Evolutionary conservation across 2,797 vertebrate genomes (phyloP).

Genomic region (Melanotaenia nigrans): DNA sequence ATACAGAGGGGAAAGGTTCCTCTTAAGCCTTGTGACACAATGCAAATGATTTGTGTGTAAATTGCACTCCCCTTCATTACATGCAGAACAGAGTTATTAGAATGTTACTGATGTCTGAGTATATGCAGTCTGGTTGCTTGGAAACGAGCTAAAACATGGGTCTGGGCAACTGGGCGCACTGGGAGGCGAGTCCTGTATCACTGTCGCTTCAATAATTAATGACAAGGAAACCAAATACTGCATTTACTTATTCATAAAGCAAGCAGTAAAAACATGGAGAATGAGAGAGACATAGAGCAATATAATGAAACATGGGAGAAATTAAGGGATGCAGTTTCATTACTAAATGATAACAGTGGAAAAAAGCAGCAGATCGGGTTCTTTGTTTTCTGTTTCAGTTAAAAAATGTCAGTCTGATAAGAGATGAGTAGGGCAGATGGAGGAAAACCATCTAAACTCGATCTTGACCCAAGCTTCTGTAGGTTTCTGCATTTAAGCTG

Average conservation of each 20-base stretch:
- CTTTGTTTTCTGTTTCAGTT: conserved; percentile 43
- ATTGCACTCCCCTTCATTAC: conserved; percentile 79
- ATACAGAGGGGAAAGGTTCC: conserved; percentile 45
- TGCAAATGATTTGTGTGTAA: conserved; percentile 82
- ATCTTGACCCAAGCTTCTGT: conserved; percentile 35
- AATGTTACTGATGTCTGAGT: conserved; percentile 86
- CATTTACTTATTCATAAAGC: conserved; percentile 85
- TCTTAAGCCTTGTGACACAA: conserved; percentile 67
- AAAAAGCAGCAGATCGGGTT: conserved; percentile 45
- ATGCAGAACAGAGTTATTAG: conserved; percentile 82
- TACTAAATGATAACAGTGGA: conserved; percentile 37
- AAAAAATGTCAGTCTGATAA: conserved; percentile 42
- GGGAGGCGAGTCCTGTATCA: conserved; percentile 84
- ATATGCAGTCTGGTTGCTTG: conserved; percentile 84
- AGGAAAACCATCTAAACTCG: conserved; percentile 47
- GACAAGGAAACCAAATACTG: conserved; percentile 84
- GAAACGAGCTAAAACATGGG: conserved; percentile 83
- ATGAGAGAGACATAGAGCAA: conserved; percentile 33
- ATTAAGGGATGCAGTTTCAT: conserved; percentile 48
- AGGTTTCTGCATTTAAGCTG: conserved; percentile 44
- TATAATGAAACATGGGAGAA: conserved; percentile 65
- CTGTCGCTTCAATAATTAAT: conserved; percentile 87
- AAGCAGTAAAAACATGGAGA: conserved; percentile 62
- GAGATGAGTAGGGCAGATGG: conserved; percentile 41
- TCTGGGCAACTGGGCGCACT: conserved; percentile 79